A percentile compares a stretch with the other conserved stretches of the same genome.
Conservation (phyloP, 2,797 vertebrate genomes). For the Rhinogobio ventralis region DNA sequence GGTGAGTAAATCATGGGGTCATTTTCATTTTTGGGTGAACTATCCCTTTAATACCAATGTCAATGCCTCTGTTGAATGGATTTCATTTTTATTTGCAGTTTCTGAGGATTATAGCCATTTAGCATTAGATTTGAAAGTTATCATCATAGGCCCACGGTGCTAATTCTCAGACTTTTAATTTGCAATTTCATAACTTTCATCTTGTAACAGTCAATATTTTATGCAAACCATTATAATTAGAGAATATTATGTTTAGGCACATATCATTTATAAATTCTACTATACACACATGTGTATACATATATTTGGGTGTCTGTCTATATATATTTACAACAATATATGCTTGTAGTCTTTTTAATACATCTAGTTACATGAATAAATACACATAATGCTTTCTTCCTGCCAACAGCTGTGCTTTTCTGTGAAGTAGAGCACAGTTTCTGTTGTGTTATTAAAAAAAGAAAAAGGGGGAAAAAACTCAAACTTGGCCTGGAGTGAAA, state of each 20-base stretch:
- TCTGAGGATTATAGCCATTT: neutral
- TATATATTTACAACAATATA: neutral
- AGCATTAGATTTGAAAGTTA: neutral
- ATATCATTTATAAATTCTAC: neutral
- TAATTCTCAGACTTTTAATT: neutral
- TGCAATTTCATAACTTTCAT: neutral
- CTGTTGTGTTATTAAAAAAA: constrained; percentile 54
- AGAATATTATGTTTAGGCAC: no score
- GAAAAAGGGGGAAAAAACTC: constrained; percentile 55
- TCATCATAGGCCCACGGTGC: neutral
- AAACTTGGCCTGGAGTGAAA: constrained; percentile 79
- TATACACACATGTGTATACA: neutral
- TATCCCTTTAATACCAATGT: no score
- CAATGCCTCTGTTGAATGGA: neutral
- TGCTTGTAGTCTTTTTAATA: neutral
- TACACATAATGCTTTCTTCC: constrained; percentile 13
- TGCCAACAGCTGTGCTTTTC: constrained; percentile 29
- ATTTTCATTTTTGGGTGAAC: no score
- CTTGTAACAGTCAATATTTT: neutral
- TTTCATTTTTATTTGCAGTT: neutral
- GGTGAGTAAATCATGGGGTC: no score
- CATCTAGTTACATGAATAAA: neutral
- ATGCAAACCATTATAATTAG: neutral
- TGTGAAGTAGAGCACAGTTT: constrained; percentile 41
- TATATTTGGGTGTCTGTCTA: neutral